Evolutionary conservation across 2,888 invertebrate species (phyloP).

Genomic region (Ectemnius lituratus): DNA sequence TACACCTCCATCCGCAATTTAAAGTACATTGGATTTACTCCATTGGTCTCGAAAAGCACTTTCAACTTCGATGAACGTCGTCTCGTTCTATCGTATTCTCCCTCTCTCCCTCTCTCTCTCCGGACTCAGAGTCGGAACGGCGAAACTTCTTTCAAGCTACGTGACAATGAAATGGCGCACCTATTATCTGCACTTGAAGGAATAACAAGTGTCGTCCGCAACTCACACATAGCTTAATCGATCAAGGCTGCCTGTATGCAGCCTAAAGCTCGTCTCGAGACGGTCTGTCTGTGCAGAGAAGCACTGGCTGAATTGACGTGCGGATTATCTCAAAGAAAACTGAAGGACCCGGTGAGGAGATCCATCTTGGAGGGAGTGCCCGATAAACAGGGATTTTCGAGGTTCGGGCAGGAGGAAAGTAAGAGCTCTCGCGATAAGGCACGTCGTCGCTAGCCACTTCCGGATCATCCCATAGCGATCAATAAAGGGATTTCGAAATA

Average conservation of each 20-base stretch:
- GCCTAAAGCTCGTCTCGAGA: too few relatives aligned
- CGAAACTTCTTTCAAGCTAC: constrained; percentile 32
- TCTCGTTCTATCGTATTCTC: constrained; percentile 11
- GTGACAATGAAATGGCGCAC: constrained; percentile 16
- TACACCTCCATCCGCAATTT: constrained; percentile 30
- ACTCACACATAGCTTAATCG: constrained; percentile 5
- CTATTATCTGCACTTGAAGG: constrained; percentile 30
- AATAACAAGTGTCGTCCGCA: constrained; percentile 20
- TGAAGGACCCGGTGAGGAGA: background rate
- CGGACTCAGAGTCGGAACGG: constrained; percentile 25
- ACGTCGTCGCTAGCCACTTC: constrained; percentile 5
- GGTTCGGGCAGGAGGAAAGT: constrained; percentile 1
- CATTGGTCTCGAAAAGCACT: constrained; percentile 37
- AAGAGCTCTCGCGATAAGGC: constrained; percentile 13
- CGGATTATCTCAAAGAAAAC: background rate
- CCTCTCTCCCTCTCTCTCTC: background rate
- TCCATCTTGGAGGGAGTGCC: background rate
- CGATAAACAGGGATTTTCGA: constrained; percentile 5
- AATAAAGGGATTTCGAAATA: constrained; percentile 15
- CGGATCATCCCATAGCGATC: constrained; percentile 8
- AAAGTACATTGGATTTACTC: constrained; percentile 33
- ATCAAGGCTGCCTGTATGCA: constrained; percentile 17
- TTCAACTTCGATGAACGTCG: constrained; percentile 41
- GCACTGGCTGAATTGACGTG: constrained; percentile 5
- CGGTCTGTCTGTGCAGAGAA: background rate